A percentile compares a stretch with the other conserved stretches of the same genome.
Evolutionary conservation across 2,797 vertebrate genomes (phyloP).

Genomic region (Pteropus rufus): DNA sequence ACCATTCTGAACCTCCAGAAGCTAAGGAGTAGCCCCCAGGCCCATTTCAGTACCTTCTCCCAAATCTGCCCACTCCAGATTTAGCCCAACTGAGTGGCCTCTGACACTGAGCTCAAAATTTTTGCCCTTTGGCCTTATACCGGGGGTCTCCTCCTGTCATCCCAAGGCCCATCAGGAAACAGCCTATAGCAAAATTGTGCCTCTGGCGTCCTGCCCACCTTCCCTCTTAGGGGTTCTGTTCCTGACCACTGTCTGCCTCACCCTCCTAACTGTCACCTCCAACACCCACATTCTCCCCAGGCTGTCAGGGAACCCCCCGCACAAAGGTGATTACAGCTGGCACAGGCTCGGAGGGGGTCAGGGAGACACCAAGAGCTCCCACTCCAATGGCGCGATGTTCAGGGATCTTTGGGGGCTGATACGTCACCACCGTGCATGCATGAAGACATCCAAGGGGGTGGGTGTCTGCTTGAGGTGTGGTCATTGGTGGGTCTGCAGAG

Average conservation of each 20-base stretch:
- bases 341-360: background rate
- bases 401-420: background rate
- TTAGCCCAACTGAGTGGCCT: background rate
- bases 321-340: background rate
- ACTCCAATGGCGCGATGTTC: fast-evolving
- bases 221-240: background rate
- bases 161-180: no score
- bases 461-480: fast-evolving
- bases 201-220: background rate
- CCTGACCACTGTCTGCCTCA: background rate
- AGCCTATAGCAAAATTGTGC: background rate
- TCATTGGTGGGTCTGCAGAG: background rate
- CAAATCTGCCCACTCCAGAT: background rate
- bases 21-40: background rate
- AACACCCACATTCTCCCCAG: background rate
- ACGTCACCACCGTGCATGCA: fast-evolving
- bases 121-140: background rate
- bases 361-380: background rate
- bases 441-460: background rate
- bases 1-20: background rate
- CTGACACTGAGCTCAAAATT: background rate
- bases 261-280: background rate
- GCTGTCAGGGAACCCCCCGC: background rate
- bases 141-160: background rate
- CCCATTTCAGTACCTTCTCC: background rate